These are phyloP conservation scores for Drosophila setosimentum DNA, from an alignment of 2,888 invertebrate species.

Conservation along the genomic window DNA sequence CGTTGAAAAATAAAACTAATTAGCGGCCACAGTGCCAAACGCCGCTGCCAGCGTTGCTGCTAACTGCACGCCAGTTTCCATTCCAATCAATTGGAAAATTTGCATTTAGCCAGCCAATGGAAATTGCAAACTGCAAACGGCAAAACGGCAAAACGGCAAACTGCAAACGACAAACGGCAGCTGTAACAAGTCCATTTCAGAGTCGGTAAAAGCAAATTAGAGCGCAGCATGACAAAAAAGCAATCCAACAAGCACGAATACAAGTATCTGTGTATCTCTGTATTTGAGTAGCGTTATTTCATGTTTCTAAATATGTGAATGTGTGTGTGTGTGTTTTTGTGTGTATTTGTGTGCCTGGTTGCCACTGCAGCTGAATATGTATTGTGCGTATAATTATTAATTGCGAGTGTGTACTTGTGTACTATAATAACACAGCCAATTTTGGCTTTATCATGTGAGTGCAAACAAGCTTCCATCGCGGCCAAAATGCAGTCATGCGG, in stretches of 20 bases:
- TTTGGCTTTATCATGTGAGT: constrained; percentile 61
- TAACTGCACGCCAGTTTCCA: constrained; percentile 54
- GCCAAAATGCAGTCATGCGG: constrained; percentile 68
- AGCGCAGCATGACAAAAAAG: constrained; percentile 65
- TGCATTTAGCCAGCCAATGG: constrained; percentile 70
- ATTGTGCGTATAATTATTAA: constrained; percentile 75
- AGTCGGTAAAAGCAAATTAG: constrained; percentile 68
- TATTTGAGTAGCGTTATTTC: constrained; percentile 19
- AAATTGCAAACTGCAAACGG: constrained; percentile 28
- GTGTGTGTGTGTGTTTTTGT: constrained; percentile 6
- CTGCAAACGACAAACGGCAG: constrained; percentile 47
- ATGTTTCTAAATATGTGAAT: constrained; percentile 7
- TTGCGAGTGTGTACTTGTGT: constrained; percentile 39
- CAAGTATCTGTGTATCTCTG: constrained; percentile 15
- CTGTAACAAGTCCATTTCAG: constrained; percentile 64
- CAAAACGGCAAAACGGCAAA: constrained; percentile 30
- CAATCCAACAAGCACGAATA: constrained; percentile 46
- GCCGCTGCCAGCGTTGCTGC: constrained; percentile 25
- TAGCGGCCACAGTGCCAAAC: constrained; percentile 57
- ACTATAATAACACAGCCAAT: constrained; percentile 44
- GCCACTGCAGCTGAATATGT: constrained; percentile 25
- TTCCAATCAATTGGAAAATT: constrained; percentile 80
- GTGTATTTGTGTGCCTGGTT: constrained; percentile 7
- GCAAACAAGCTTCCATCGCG: constrained; percentile 51
- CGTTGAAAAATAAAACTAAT: constrained; percentile 76